phyloP scores from a whole-genome alignment of 2,113 vertebrate species.

The Chloroceryle aenea region DNA sequence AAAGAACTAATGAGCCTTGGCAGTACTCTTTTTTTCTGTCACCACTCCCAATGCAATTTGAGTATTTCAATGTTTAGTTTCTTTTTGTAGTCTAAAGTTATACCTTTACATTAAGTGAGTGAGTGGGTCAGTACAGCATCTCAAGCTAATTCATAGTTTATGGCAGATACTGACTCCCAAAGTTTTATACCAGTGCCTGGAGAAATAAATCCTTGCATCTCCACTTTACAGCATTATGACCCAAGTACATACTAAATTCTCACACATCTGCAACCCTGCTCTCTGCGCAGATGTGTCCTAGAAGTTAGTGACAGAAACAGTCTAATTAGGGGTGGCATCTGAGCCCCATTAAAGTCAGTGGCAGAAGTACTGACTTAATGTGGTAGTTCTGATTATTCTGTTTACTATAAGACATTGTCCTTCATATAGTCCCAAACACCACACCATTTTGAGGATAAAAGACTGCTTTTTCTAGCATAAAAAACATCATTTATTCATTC shows the following conservation, averaged over 20 bases:
- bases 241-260: constrained; percentile 7
- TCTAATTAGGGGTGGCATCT: not conserved
- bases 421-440: not conserved
- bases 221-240: not conserved
- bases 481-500: not conserved
- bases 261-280: not conserved
- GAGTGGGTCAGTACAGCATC: not conserved
- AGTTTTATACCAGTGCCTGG: not conserved
- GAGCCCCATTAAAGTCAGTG: not conserved
- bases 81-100: constrained; percentile 13
- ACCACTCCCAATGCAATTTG: not conserved
- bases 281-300: fast-evolving
- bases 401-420: fast-evolving
- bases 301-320: not conserved
- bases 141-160: constrained; percentile 1
- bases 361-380: not conserved
- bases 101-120: not conserved
- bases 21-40: not conserved
- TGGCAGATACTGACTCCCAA: not conserved
- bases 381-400: not conserved
- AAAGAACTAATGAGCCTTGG: not conserved
- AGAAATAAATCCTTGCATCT: not conserved
- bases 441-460: not conserved
- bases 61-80: not conserved
- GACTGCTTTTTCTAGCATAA: not conserved